Evolutionary conservation across 2,797 vertebrate species (phyloP).

Genomic region (Gallinago stenura): DNA sequence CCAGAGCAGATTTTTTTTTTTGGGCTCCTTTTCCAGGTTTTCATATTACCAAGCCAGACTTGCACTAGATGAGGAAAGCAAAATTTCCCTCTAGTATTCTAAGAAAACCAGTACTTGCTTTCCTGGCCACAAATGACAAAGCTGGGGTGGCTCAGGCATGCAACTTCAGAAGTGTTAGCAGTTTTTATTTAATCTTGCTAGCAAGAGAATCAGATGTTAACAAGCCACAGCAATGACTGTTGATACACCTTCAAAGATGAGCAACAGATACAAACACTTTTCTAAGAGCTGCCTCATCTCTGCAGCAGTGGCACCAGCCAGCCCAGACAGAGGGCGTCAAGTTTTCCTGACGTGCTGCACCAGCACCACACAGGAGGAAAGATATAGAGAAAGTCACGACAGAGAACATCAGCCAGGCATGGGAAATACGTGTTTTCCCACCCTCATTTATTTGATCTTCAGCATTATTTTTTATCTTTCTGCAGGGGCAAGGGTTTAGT

Average conservation of each 20-base stretch:
- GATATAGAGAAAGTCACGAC: not conserved
- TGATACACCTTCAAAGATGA: not conserved
- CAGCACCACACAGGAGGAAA: not conserved
- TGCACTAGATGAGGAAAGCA: not conserved
- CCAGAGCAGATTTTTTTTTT: not conserved
- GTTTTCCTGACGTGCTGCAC: not conserved
- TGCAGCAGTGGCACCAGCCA: not conserved
- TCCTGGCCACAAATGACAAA: not conserved
- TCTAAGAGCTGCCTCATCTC: not conserved
- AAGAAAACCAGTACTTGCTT: slow-evolving; percentile 29
- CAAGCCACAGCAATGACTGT: not conserved
- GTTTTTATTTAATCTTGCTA: not conserved
- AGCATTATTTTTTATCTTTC: not conserved
- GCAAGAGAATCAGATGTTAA: not conserved
- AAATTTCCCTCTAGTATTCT: slow-evolving; percentile 42
- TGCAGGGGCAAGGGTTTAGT: not conserved
- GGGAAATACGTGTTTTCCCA: not conserved
- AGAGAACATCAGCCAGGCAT: not conserved
- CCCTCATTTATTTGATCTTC: not conserved
- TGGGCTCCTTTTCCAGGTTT: slow-evolving; percentile 2
- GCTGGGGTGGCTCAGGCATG: not conserved
- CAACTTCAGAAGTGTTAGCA: not conserved
- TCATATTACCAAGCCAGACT: not conserved
- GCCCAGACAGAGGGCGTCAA: not conserved
- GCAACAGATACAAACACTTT: not conserved